Conservation (phyloP, 2,888 invertebrate genomes). For the Nebria salina region DNA sequence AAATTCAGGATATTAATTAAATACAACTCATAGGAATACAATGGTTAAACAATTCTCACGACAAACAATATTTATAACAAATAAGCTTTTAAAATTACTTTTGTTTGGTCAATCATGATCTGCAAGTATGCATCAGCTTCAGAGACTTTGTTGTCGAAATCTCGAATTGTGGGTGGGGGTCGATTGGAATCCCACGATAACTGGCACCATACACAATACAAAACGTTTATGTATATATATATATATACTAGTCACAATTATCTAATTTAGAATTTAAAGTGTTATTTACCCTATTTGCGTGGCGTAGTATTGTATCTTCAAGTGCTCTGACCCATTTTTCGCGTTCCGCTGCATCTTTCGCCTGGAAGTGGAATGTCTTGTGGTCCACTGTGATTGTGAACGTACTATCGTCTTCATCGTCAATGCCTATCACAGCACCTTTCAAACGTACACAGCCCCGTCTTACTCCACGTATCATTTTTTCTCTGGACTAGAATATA, state of each 20-base stretch:
- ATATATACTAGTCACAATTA: not conserved
- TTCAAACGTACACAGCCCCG: conserved; percentile 97
- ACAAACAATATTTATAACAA: not conserved
- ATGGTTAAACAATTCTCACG: not conserved
- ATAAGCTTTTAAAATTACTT: conserved; percentile 65
- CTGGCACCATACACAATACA: conserved; percentile 55
- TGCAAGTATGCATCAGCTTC: conserved; percentile 97
- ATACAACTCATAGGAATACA: not conserved
- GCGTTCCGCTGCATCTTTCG: conserved; percentile 91
- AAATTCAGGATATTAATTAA: too few relatives aligned
- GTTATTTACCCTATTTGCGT: conserved; percentile 71
- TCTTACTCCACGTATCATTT: conserved; percentile 97
- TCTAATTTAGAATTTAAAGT: not conserved
- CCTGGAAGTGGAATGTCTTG: conserved; percentile 99
- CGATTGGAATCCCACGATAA: conserved; percentile 68
- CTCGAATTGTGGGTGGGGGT: conserved; percentile 69
- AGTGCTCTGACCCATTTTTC: conserved; percentile 96
- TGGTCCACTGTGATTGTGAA: conserved; percentile 99
- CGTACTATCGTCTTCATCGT: conserved; percentile 98
- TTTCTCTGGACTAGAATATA: conserved; percentile 89
- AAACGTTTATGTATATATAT: conserved; percentile 51
- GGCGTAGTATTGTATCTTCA: conserved; percentile 92
- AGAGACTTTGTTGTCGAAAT: conserved; percentile 89
- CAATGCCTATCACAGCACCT: conserved; percentile 98
- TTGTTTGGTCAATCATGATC: conserved; percentile 92